Evolutionary conservation across 2,888 invertebrate species (phyloP).

Genomic region (Cataglyphis albicans): DNA sequence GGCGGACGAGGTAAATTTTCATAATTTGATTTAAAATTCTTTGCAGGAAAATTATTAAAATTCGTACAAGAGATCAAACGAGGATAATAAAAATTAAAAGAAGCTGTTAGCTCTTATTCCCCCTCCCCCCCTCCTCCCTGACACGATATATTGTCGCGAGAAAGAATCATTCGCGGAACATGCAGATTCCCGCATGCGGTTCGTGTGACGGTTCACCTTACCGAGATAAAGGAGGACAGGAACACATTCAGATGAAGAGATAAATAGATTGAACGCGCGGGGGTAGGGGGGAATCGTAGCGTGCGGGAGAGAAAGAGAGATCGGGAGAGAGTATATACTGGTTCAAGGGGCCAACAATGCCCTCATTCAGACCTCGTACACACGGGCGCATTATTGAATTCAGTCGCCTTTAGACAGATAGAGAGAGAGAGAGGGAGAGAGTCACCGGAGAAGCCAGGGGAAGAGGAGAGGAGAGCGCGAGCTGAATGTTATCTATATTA

Average conservation of each 20-base stretch:
- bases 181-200: slow-evolving; percentile 24
- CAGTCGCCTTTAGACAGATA: slow-evolving; percentile 60
- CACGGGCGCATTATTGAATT: slow-evolving; percentile 83
- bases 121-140: not conserved
- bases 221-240: slow-evolving; percentile 46
- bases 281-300: slow-evolving; percentile 42
- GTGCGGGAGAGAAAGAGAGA: slow-evolving; percentile 42
- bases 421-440: slow-evolving; percentile 26
- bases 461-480: slow-evolving; percentile 34
- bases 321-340: slow-evolving; percentile 39
- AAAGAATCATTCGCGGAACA: slow-evolving; percentile 40
- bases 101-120: not conserved
- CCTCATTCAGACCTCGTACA: slow-evolving; percentile 79
- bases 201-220: slow-evolving; percentile 47
- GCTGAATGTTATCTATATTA: slow-evolving; percentile 85
- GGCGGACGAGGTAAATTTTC: not conserved
- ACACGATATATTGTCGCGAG: slow-evolving; percentile 22
- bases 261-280: slow-evolving; percentile 53
- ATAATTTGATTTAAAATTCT: not conserved
- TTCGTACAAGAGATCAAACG: not conserved
- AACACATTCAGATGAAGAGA: slow-evolving; percentile 45
- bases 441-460: slow-evolving; percentile 21
- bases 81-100: not conserved
- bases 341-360: slow-evolving; percentile 77
- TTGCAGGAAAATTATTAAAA: not conserved